Evolutionary conservation across 2,888 invertebrate genomes (phyloP).

Genomic region (Ormyrus thymus): DNA sequence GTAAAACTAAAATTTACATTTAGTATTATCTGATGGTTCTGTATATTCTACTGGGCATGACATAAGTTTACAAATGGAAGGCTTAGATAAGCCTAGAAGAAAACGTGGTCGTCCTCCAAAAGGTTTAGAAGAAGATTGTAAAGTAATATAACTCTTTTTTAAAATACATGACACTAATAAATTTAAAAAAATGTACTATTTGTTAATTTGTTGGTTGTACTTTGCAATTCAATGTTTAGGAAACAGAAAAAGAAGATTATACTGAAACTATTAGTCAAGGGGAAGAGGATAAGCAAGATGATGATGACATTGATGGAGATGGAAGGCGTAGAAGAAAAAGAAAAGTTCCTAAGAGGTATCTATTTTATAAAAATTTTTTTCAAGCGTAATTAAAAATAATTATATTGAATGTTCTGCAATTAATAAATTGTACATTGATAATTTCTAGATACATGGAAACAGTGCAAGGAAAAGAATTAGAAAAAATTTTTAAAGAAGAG

Average conservation of each 20-base stretch:
- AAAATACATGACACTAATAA: background rate
- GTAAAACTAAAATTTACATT: slow-evolving; percentile 57
- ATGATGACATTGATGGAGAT: slow-evolving; percentile 76
- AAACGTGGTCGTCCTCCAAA: slow-evolving; percentile 85
- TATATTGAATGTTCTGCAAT: background rate
- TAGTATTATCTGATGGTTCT: slow-evolving; percentile 80
- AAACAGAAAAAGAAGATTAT: slow-evolving; percentile 58
- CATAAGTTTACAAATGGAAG: slow-evolving; percentile 80
- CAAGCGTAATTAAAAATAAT: slow-evolving; percentile 5
- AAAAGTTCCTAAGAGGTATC: slow-evolving; percentile 80
- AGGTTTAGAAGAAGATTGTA: slow-evolving; percentile 62
- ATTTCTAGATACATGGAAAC: slow-evolving; percentile 72
- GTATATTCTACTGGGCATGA: slow-evolving; percentile 82
- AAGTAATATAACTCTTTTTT: slow-evolving; percentile 38
- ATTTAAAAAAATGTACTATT: background rate
- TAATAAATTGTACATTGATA: background rate
- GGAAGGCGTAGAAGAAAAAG: slow-evolving; percentile 79
- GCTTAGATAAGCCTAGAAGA: slow-evolving; percentile 80
- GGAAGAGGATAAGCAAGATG: slow-evolving; percentile 71
- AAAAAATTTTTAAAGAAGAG: slow-evolving; percentile 83
- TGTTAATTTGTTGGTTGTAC: slow-evolving; percentile 8
- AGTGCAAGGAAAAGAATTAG: slow-evolving; percentile 83
- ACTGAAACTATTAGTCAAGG: slow-evolving; percentile 66
- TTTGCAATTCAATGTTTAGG: slow-evolving; percentile 36
- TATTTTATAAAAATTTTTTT: slow-evolving; percentile 22